Evolutionary conservation across 2,797 vertebrate genomes (phyloP), one percentile per base, ranked within the genome.

Genomic region (Mus spretus): DNA sequence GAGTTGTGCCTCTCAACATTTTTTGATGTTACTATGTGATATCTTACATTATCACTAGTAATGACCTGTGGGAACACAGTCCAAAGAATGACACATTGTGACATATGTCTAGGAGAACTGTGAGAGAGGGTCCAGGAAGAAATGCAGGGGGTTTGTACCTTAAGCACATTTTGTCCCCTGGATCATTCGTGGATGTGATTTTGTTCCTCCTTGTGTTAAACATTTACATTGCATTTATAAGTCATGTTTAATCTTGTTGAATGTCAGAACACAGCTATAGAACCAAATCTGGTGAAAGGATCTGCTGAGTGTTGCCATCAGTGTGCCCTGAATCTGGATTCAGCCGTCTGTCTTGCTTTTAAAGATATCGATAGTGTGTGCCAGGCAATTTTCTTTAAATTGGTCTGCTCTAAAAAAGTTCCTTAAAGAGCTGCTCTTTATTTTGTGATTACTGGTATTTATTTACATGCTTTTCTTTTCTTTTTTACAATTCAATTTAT

Each of bases 1-100:
- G n/a, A n/a, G n/a, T n/a, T n/a, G n/a, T n/a, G n/a, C n/a, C 2
- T 13, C 3, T 4, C 12, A 24, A 40, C n/a, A 59, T 15, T 5
- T 59, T 82, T 26, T 82, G 55, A 3, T 81, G 3, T 59, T 40
- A 37, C 40, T 61, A 10, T 15, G 40, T 40, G n/a, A 22, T 15
- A 40, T 61, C 26, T 82, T 59, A 26, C n/a, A 17, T 61, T 10
- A 81, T 26, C 22, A 24, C 12, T 26, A 82, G n/a, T 40, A 13
- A 81, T 26, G 28, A 37, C 55, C 22, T 17, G 22, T 59, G 3
- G n/a, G n/a, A 57, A n/a, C 11, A 15, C 6, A 9, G 31, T 55
- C 53, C 55, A 55, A 55, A 81, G 78, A 81, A n/a, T 80, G 79
- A 37, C 53, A n/a, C 14, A 28, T 47, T 75, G 24, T 47, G 40